Conservation (phyloP, 2,888 invertebrate genomes). For the Troglohyphantes excavatus region DNA sequence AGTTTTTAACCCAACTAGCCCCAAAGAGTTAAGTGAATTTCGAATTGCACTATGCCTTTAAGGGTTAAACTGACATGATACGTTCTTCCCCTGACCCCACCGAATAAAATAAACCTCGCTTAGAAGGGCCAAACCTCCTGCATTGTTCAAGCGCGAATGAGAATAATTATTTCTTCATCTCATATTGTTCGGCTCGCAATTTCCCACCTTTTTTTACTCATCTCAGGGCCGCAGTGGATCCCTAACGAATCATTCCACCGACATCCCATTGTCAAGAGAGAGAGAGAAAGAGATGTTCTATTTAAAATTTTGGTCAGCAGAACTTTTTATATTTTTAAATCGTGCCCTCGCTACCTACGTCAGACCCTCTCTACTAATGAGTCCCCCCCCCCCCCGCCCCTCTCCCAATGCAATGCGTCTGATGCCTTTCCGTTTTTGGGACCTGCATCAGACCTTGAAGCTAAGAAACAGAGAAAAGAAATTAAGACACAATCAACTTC, state of each 20-base stretch:
- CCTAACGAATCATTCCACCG: slow-evolving; percentile 40
- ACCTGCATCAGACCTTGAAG: slow-evolving; percentile 51
- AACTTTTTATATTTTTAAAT: slow-evolving; percentile 77
- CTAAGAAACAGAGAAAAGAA: slow-evolving; percentile 57
- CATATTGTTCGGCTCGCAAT: slow-evolving; percentile 31
- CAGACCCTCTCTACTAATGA: slow-evolving; percentile 57
- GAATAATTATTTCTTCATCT: slow-evolving; percentile 55
- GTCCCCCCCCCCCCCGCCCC: slow-evolving; percentile 1
- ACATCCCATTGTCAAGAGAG: slow-evolving; percentile 59
- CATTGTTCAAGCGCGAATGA: slow-evolving; percentile 10
- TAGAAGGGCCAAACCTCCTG: background rate
- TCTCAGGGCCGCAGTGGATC: slow-evolving; percentile 46
- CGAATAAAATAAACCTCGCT: too few relatives aligned
- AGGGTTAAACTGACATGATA: too few relatives aligned
- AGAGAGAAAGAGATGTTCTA: slow-evolving; percentile 52
- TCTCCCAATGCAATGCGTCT: slow-evolving; percentile 18
- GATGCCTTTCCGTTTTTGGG: slow-evolving; percentile 76
- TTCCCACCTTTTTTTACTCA: slow-evolving; percentile 15
- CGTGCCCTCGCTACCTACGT: slow-evolving; percentile 69
- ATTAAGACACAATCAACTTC: slow-evolving; percentile 72
- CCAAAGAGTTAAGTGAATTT: too few relatives aligned
- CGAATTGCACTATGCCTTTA: too few relatives aligned
- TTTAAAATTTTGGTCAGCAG: slow-evolving; percentile 78
- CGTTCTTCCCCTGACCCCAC: too few relatives aligned
- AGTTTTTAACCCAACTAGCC: too few relatives aligned